These are phyloP conservation scores for Pteromalus puparum DNA, from an alignment of 1,140 invertebrate species.

Conservation along the genomic window DNA sequence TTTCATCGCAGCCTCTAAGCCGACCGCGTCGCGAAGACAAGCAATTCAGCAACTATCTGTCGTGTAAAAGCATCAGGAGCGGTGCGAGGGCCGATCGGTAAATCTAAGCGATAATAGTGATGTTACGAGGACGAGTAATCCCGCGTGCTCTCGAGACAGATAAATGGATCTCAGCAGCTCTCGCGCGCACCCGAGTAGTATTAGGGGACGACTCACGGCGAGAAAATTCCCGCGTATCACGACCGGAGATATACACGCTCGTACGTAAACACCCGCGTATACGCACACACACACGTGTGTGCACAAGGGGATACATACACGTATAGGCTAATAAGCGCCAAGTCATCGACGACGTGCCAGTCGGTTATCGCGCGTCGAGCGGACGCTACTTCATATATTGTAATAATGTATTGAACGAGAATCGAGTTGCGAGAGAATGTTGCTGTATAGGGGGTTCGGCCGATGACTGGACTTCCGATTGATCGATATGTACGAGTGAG, in stretches of 20 bases:
- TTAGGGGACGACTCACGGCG: conserved; percentile 13
- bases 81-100: conserved; percentile 50
- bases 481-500: conserved; percentile 24
- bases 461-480: conserved; percentile 14
- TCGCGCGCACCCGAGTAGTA: background rate
- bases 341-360: conserved; percentile 15
- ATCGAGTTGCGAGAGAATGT: background rate
- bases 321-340: conserved; percentile 27
- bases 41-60: conserved; percentile 49
- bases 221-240: conserved; percentile 49
- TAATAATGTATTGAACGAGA: background rate
- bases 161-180: conserved; percentile 45
- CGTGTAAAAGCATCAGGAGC: conserved; percentile 12
- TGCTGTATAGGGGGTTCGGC: background rate
- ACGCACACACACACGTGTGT: background rate
- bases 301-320: background rate
- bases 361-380: conserved; percentile 30
- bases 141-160: conserved; percentile 49
- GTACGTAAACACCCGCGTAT: background rate
- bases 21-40: conserved; percentile 35
- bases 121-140: conserved; percentile 45
- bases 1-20: conserved; percentile 20
- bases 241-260: background rate
- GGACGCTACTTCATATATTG: conserved; percentile 4
- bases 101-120: conserved; percentile 53